These are phyloP conservation scores for Thaumetopoea pityocampa DNA, from an alignment of 1,140 invertebrate species.

Conservation along the genomic window DNA sequence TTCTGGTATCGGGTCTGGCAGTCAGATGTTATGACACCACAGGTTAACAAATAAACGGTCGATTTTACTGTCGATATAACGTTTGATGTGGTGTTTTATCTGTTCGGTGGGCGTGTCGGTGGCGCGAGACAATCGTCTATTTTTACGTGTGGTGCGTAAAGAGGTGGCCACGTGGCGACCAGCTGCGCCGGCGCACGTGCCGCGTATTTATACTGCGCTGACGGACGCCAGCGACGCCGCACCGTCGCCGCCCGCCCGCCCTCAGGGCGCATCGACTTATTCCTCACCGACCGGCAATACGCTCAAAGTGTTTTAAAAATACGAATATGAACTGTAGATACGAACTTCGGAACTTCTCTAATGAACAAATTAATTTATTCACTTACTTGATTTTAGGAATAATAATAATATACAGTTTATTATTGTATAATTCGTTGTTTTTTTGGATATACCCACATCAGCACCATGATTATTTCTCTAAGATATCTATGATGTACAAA, in stretches of 20 bases:
- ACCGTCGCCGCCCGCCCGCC: conserved; percentile 41
- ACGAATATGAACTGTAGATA: conserved; percentile 1
- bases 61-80: conserved; percentile 41
- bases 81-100: conserved; percentile 71
- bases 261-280: conserved; percentile 32
- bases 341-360: too few species aligned
- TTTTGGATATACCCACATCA: too few species aligned
- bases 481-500: too few species aligned
- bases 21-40: conserved; percentile 36
- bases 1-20: conserved; percentile 7
- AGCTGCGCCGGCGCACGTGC: conserved; percentile 68
- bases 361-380: not conserved
- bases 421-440: too few species aligned
- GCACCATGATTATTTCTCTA: too few species aligned
- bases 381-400: too few species aligned
- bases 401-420: too few species aligned
- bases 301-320: too few species aligned
- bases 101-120: conserved; percentile 62
- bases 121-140: conserved; percentile 69
- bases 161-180: conserved; percentile 66
- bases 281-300: conserved; percentile 18
- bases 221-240: conserved; percentile 23
- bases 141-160: conserved; percentile 59
- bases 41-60: conserved; percentile 43
- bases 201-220: conserved; percentile 60